Evolutionary conservation across 2,888 invertebrate species (phyloP), one percentile per base, ranked within the genome.

Genomic region (Rapana venosa): DNA sequence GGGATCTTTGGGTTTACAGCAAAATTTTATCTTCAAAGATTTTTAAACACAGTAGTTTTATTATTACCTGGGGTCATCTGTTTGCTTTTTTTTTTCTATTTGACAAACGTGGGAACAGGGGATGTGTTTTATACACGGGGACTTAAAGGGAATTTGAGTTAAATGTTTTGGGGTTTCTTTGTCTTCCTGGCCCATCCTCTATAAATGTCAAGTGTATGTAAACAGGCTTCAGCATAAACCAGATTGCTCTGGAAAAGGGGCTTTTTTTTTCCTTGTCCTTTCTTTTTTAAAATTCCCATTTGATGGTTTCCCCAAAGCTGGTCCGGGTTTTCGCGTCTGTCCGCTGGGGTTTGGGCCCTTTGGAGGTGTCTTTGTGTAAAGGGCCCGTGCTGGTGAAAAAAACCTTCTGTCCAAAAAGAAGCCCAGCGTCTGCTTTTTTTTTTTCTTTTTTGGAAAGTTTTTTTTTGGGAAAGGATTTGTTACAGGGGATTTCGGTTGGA

Each of bases 41-140:
- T 2, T 8, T n/a, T n/a, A 47, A 5, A 47, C 47, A 5, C 47
- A 47, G 8, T 47, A 47, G 47, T 8, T 2, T 5, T 8, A 47
- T 47, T 47, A 8, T 47, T 8, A 2, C 8, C 4, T 47, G n/a
- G 4, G 47, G 47, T 47, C 4, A 8, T 47, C 47, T 26, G 35
- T 11, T 8, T 11, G 79, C 20, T 4, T 32, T 79, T 35, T 11
- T 32, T 47, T 20, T 26, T 13, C 22, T n/a, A 15, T 30, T 20
- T n/a, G 30, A 85, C 84, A 2, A 85, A 85, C 58, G 30, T 58
- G 5, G n/a, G 84, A 85, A 17, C 30, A 85, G n/a, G 58, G 58
- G 84, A 58, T n/a, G 84, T 85, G 56, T 85, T 85, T 58, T 58
- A n/a, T 0, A 58, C 58, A 30, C 84, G 30, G 4, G 84, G 84